Conservation (phyloP, 2,888 invertebrate genomes). For the Euproctis similis region DNA sequence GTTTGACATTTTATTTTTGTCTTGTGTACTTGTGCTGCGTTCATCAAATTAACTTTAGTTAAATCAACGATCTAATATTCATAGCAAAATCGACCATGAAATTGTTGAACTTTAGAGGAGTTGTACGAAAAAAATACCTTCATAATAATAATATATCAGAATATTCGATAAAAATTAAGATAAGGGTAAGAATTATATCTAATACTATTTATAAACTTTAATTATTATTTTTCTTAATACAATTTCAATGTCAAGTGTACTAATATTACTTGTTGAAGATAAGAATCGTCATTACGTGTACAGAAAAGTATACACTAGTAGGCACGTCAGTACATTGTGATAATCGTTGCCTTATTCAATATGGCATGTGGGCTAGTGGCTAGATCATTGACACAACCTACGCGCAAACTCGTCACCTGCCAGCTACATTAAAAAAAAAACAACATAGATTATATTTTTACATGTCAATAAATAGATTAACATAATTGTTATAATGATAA, state of each 20-base stretch:
- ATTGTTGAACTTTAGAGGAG: too few species aligned
- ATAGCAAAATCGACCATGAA: too few species aligned
- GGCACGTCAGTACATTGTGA: constrained; percentile 53
- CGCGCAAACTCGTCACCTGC: constrained; percentile 70
- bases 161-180: too few species aligned
- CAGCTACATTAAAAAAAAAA: constrained; percentile 60
- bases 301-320: too few species aligned
- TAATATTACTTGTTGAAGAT: constrained; percentile 23
- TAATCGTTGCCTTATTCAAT: constrained; percentile 70
- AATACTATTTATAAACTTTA: constrained; percentile 5
- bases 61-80: too few species aligned
- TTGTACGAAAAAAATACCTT: too few species aligned
- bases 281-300: constrained; percentile 34
- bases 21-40: too few species aligned
- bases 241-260: constrained; percentile 8
- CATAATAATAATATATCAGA: too few species aligned
- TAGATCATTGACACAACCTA: constrained; percentile 75
- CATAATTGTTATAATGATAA: constrained; percentile 7
- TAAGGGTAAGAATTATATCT: too few species aligned
- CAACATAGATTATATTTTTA: constrained; percentile 42
- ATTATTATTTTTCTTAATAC: constrained; percentile 1
- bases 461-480: constrained; percentile 48
- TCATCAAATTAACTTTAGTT: too few species aligned
- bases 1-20: too few species aligned
- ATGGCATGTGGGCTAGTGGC: constrained; percentile 71